These are phyloP conservation scores for Sitobion miscanthi DNA, from an alignment of 1,140 invertebrate species.

Conservation along the genomic window DNA sequence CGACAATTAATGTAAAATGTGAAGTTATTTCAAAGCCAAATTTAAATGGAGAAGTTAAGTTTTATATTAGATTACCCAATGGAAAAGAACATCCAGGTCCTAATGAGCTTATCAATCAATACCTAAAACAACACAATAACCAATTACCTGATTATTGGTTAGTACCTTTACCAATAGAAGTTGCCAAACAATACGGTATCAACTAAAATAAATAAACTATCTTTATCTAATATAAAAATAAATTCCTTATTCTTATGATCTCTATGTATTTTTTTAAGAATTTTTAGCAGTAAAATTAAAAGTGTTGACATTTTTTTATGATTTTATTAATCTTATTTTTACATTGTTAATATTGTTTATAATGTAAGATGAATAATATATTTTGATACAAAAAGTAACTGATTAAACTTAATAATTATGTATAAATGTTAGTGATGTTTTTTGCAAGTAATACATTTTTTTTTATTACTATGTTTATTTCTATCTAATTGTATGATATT, in stretches of 20 bases:
- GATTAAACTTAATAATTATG: not conserved
- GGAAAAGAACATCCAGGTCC: constrained; percentile 22
- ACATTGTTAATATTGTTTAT: not conserved
- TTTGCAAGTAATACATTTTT: not conserved
- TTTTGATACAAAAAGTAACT: not conserved
- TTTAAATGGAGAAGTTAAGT: constrained; percentile 36
- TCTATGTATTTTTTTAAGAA: not conserved
- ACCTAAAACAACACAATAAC: constrained; percentile 34
- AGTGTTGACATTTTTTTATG: not conserved
- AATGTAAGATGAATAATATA: not conserved
- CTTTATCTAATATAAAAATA: not conserved
- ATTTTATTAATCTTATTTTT: not conserved
- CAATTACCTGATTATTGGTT: constrained; percentile 32
- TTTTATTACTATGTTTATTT: not conserved
- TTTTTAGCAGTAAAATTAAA: not conserved
- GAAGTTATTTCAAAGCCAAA: constrained; percentile 28
- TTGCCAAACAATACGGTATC: constrained; percentile 34
- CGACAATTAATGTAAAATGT: constrained; percentile 18
- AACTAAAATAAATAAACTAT: not conserved
- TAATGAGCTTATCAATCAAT: constrained; percentile 33
- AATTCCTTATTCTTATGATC: not conserved
- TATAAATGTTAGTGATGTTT: not conserved
- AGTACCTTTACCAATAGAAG: constrained; percentile 15
- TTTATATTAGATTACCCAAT: constrained; percentile 32
- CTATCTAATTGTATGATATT: not conserved